Conservation (phyloP, 2,888 invertebrate genomes). For the Pristionchus arcanus region DNA sequence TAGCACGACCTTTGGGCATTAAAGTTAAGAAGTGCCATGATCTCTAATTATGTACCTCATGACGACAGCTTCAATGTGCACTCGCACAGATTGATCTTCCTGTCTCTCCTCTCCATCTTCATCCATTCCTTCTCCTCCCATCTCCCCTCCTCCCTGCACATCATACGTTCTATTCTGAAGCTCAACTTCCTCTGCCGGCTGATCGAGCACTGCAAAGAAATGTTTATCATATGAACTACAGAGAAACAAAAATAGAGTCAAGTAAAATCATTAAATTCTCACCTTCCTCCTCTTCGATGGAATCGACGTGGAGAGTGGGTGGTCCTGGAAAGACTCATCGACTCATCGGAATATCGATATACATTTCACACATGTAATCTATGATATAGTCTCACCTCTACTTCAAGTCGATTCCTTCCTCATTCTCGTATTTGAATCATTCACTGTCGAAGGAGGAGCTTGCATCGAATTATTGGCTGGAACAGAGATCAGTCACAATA, state of each 20-base stretch:
- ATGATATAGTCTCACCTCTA: slow-evolving; percentile 25
- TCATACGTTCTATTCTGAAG: neutral
- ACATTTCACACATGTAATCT: no score
- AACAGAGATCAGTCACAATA: neutral
- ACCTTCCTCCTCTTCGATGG: neutral
- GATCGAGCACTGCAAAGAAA: neutral
- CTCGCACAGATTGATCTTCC: neutral
- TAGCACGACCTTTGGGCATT: no score
- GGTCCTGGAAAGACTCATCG: neutral
- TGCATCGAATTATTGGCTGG: slow-evolving; percentile 13
- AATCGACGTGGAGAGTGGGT: neutral
- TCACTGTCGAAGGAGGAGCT: neutral
- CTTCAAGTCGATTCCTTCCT: neutral
- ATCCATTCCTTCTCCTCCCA: neutral
- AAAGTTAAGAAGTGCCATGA: no score
- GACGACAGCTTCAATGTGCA: neutral
- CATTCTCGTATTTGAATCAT: neutral
- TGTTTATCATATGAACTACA: neutral
- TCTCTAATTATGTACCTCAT: neutral
- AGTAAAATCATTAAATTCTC: neutral
- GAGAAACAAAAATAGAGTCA: neutral
- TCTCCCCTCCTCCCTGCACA: neutral
- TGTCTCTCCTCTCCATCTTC: neutral
- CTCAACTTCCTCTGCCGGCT: no score
- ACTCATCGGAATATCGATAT: no score